Conservation (phyloP, 2,797 vertebrate species). For the Sciaenops ocellatus region DNA sequence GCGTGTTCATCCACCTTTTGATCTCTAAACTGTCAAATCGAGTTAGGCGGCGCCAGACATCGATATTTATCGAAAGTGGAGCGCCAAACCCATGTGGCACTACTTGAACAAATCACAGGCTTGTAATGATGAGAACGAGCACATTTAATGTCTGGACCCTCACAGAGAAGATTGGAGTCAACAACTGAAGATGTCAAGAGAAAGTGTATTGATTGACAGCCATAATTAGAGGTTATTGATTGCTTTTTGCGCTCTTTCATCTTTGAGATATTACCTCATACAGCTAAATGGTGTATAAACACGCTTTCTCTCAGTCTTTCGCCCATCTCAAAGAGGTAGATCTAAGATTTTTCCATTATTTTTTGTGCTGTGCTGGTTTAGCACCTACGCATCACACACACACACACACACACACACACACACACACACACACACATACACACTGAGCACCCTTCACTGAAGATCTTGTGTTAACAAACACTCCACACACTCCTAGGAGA, state of each 20-base stretch:
- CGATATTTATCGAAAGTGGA: slow-evolving; percentile 29
- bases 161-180: slow-evolving; percentile 8
- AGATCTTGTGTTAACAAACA: slow-evolving; percentile 45
- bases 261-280: background rate
- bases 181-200: slow-evolving; percentile 39
- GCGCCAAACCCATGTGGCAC: background rate
- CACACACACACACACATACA: slow-evolving; percentile 34
- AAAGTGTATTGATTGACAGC: slow-evolving; percentile 22
- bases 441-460: slow-evolving; percentile 12
- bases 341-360: background rate
- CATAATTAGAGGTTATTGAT: slow-evolving; percentile 49
- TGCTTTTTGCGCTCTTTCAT: slow-evolving; percentile 7
- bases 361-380: slow-evolving; percentile 38
- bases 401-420: slow-evolving; percentile 30
- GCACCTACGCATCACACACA: slow-evolving; percentile 14
- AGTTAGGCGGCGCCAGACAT: slow-evolving; percentile 22
- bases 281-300: slow-evolving; percentile 21
- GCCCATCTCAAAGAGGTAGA: slow-evolving; percentile 6
- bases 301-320: slow-evolving; percentile 18
- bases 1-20: slow-evolving; percentile 35
- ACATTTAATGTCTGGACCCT: slow-evolving; percentile 13
- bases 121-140: slow-evolving; percentile 27
- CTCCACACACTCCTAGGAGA: slow-evolving; percentile 38
- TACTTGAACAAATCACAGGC: slow-evolving; percentile 36
- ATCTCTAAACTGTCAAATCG: slow-evolving; percentile 51